Conservation (phyloP, 2,797 vertebrate genomes). For the Muscicapa striata region DNA sequence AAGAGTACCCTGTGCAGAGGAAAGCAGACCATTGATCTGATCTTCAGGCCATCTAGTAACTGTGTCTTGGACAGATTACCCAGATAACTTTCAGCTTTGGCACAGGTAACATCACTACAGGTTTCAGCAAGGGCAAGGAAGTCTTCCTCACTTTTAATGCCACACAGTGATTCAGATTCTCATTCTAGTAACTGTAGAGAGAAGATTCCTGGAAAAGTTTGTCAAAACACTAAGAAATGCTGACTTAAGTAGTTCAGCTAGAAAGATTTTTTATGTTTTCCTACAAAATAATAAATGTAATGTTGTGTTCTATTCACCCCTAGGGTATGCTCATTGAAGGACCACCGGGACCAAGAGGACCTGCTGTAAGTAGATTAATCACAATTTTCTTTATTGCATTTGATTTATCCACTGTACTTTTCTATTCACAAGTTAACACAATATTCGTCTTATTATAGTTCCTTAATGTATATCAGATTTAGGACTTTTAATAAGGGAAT, state of each 20-base stretch:
- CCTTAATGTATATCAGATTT: neutral
- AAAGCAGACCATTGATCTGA: neutral
- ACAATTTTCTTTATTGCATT: neutral
- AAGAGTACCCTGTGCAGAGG: neutral
- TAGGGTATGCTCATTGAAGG: conserved; percentile 98
- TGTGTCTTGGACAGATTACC: neutral
- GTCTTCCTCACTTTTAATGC: neutral
- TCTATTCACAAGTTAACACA: neutral
- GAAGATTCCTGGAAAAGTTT: neutral
- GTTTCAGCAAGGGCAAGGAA: neutral
- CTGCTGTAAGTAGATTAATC: conserved; percentile 83
- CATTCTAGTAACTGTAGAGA: neutral
- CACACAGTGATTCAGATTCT: neutral
- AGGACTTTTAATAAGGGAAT: neutral
- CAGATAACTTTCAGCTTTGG: neutral
- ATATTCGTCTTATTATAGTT: neutral
- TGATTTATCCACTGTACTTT: neutral
- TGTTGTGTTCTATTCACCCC: conserved; percentile 37
- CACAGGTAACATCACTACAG: neutral
- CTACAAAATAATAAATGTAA: neutral
- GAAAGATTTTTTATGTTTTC: neutral
- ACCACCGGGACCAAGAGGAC: conserved; percentile 88
- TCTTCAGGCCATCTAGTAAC: neutral
- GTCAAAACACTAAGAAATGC: neutral
- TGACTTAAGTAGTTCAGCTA: neutral